Base-by-base conservation (phyloP, 2,797 vertebrate genomes). In the Pseudopleuronectes americanus region DNA sequence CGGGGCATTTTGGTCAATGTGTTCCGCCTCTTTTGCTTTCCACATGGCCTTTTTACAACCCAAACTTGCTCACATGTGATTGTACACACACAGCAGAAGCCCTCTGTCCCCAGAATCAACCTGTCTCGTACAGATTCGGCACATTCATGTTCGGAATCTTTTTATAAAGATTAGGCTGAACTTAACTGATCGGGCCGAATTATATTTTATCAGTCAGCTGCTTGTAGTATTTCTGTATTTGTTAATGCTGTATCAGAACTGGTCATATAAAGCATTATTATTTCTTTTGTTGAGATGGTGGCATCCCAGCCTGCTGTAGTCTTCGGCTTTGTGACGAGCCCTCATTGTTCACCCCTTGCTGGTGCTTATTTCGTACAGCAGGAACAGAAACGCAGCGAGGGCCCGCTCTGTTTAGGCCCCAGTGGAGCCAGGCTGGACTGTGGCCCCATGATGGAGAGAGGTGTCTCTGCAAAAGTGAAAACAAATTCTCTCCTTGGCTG, bases 401-500 rank as follows among this genome's bases (percentile, higher is more conserved):
- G 74, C 58, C 84, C 21, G n/a, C 60, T 77, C 53, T 33, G 26
- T 74, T 75, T 70, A 74, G 81, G 81, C 81, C 84, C 77, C 78
- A 68, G 31, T 86, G 74, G 74, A 85, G 67, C 79, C 45, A 19
- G 80, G 79, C 76, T 65, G 82, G 85, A 87, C 84, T 85, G 92
- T 92, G 94, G 94, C 92, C 92, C 93, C 89, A 91, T 97, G 96
- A 97, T 97, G 91, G 95, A 97, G 96, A 95, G 96, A 95, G 95
- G 94, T 96, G 93, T 96, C 95, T 95, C 92, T 94, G 95, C 95
- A 96, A 96, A 97, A 98, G 96, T 96, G 91, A 96, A 97, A 98
- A 98, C 96, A 97, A 96, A 97, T 98, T 97, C 96, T 95, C 90
- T 96, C 96, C 95, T 97, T 96, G 96, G 96, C 96, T 96, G 95